phyloP scores from a whole-genome alignment of 2,797 vertebrate genomes.

The Poecilia velifera region DNA sequence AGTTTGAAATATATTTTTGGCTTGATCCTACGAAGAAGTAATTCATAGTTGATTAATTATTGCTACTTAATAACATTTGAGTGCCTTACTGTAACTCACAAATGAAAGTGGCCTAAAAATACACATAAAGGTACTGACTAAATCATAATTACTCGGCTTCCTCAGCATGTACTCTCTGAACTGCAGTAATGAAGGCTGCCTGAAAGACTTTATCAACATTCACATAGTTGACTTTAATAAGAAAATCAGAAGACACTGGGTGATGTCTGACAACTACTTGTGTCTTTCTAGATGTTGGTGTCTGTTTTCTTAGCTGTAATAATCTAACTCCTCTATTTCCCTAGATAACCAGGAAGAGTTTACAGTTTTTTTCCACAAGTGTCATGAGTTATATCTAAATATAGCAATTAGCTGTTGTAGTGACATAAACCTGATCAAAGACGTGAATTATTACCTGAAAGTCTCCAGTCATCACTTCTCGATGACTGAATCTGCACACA shows the following conservation, averaged over 20 bases:
- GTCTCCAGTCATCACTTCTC: background rate
- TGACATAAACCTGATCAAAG: too few relatives aligned
- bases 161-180: background rate
- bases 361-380: too few relatives aligned
- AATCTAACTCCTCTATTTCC: background rate
- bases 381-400: too few relatives aligned
- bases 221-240: background rate
- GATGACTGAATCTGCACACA: background rate
- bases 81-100: background rate
- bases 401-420: too few relatives aligned
- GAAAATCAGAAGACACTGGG: background rate
- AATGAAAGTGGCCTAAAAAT: background rate
- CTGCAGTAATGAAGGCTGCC: background rate
- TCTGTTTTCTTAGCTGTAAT: background rate
- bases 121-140: background rate
- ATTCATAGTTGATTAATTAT: background rate
- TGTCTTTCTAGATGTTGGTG: background rate
- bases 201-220: background rate
- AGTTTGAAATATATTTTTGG: background rate
- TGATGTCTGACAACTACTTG: background rate
- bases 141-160: background rate
- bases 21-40: background rate
- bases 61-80: background rate
- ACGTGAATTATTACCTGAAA: background rate
- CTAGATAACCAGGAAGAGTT: background rate